Evolutionary conservation across 2,888 invertebrate species (phyloP).

Genomic region (Eremobia ochroleuca): DNA sequence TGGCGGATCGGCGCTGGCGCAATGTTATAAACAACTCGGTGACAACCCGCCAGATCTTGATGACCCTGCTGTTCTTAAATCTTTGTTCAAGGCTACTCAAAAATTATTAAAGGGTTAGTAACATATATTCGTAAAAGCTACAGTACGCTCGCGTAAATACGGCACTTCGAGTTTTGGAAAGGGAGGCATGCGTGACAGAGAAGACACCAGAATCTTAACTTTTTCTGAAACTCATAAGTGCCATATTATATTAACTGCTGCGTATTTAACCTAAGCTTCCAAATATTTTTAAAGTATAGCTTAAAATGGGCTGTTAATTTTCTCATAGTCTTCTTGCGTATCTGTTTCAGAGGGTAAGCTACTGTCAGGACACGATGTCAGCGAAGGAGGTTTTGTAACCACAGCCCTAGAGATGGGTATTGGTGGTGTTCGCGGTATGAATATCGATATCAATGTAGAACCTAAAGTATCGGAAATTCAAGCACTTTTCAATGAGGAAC

Average conservation of each 20-base stretch:
- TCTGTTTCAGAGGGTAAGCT: slow-evolving; percentile 91
- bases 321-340: not conserved
- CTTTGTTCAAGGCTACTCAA: slow-evolving; percentile 96
- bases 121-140: not conserved
- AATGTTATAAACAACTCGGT: slow-evolving; percentile 96
- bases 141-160: not conserved
- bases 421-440: slow-evolving; percentile 96
- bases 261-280: not conserved
- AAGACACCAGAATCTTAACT: not conserved
- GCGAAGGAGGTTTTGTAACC: slow-evolving; percentile 98
- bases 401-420: slow-evolving; percentile 99
- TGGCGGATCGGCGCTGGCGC: slow-evolving; percentile 98
- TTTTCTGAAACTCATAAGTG: not conserved
- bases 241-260: not conserved
- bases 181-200: not conserved
- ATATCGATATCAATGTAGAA: slow-evolving; percentile 90
- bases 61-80: slow-evolving; percentile 92
- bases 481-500: slow-evolving; percentile 96
- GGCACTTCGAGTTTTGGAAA: not conserved
- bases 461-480: slow-evolving; percentile 91
- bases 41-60: slow-evolving; percentile 95
- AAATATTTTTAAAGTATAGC: not conserved
- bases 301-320: not conserved
- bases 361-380: slow-evolving; percentile 98
- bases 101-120: slow-evolving; percentile 93